Evolutionary conservation across 2,888 invertebrate species (phyloP), one percentile per base, ranked within the genome.

Genomic region (Ochlodes sylvanus): DNA sequence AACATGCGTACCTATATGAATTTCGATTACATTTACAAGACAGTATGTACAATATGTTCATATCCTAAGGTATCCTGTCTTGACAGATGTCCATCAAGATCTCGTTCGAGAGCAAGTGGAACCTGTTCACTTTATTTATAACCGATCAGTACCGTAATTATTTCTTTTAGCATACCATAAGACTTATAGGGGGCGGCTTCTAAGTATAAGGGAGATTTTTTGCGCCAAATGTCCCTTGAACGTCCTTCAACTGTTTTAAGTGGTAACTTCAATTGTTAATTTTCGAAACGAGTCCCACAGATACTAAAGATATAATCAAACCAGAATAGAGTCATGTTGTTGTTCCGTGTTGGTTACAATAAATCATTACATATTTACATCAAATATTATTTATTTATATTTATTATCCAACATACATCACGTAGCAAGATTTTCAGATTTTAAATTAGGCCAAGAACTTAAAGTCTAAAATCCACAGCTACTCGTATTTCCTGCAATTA

Each of bases 41-140:
- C 27, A 27, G 27, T 27, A 27, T 27, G 27, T 5, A 27, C 27
- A 2, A 27, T 27, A 47, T 65, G 65, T 17, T 10, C 38, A 21
- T 50, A 57, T 57, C 65, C 50, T 65, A 41, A 65, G 38, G 44
- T 27, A 65, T 65, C 57, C 34, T 41, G 57, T 58, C 57, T 19
- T 41, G 57, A 65, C 65, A 65, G 65, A 64, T 64, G 64, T 64
- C 57, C 64, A 38, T 64, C 64, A 64, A 47, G 57, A 65, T 65
- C 65, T 57, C 50, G 65, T 65, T 57, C 34, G 50, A 56, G 19
- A 10, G 12, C 64, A 19, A n/a, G 65, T 12, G 4, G 41, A 58
- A 65, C 65, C 41, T 1, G 65, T 65, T 65, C 65, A 34, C 65
- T 65, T 65, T 65, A 65, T 65, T 65, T 65, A 65, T 57, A 65